Evolutionary conservation across 2,113 vertebrate genomes (phyloP), one percentile per base, ranked within the genome.

Genomic region (Cryptomyrus ogoouensis): DNA sequence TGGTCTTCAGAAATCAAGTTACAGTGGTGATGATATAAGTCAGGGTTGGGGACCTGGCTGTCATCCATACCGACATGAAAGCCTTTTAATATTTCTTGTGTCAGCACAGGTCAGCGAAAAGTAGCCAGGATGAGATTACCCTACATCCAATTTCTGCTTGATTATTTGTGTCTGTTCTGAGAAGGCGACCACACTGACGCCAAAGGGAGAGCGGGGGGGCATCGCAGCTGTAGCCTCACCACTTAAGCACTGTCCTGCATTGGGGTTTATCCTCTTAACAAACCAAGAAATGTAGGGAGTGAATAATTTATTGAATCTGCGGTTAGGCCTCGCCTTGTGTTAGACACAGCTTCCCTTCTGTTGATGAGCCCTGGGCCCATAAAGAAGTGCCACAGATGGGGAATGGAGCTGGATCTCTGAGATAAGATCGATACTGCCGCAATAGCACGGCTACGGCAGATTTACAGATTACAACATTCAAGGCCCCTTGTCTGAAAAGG

Each of bases 401-500:
- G 92, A 91, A 74, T 86, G 89, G 91, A 87, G 92, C 87, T 87
- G 88, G 91, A 92, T 93, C 85, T 87, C 83, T 89, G 90, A 92
- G 91, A 92, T 92, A 89, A 90, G 93, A 95, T 95, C 91, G 90
- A 94, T 95, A 92, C 74, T 44, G 86, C 90, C 39, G 93, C 93
- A 94, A 91, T 93, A 91, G 92, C 93, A 93, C 77, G 35, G 91
- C 92, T 91, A 87, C 53, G 89, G 93, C 92, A 94, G 93, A 95
- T 95, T 92, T 92, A 92, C 92, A 93, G 92, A 94, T 94, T 92
- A 95, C 90, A 89, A 86, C 66, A 47, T 91, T 93, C 91, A 89
- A 90, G 91, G 50, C 31, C 21, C 77, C 42, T 27, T 31, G 52
- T 50, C 15, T 66, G 66, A 90, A 88, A 58, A 27, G 89, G 21